Conservation (phyloP, 2,888 invertebrate genomes). For the Cryptocheilus praepositus region DNA sequence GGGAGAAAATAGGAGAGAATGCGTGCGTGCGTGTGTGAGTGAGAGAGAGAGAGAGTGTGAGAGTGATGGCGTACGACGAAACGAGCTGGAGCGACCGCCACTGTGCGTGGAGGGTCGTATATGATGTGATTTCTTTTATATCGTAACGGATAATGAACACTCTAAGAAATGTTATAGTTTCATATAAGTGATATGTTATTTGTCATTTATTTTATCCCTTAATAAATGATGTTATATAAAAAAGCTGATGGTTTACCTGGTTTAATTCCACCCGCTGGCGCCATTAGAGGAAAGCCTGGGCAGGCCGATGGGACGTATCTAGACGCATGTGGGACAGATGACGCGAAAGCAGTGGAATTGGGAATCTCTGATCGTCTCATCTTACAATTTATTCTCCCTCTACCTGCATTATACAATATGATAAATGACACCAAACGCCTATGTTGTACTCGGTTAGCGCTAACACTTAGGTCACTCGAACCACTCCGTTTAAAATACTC, state of each 20-base stretch:
- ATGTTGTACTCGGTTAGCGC: constrained; percentile 50
- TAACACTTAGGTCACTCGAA: constrained; percentile 37
- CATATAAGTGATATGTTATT: constrained; percentile 75
- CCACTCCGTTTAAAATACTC: too few species aligned
- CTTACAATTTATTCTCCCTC: constrained; percentile 53
- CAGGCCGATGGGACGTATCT: too few species aligned
- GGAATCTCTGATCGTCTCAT: constrained; percentile 27
- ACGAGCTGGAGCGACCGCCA: constrained; percentile 36
- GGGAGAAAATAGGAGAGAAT: neutral
- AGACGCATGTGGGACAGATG: too few species aligned
- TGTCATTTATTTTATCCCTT: constrained; percentile 75
- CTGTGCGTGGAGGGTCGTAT: constrained; percentile 67
- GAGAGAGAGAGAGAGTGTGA: neutral
- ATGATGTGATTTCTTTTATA: constrained; percentile 75
- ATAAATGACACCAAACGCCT: constrained; percentile 56
- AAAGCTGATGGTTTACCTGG: constrained; percentile 34
- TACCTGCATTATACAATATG: constrained; percentile 49
- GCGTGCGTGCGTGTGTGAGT: too few species aligned
- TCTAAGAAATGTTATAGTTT: constrained; percentile 75
- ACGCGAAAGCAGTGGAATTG: too few species aligned
- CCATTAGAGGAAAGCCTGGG: too few species aligned
- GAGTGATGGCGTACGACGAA: constrained; percentile 19
- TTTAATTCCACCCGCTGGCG: too few species aligned
- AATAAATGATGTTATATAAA: constrained; percentile 75
- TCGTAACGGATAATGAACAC: constrained; percentile 73